Evolutionary conservation across 1,140 invertebrate genomes (phyloP).

Genomic region (Eurosta solidaginis): DNA sequence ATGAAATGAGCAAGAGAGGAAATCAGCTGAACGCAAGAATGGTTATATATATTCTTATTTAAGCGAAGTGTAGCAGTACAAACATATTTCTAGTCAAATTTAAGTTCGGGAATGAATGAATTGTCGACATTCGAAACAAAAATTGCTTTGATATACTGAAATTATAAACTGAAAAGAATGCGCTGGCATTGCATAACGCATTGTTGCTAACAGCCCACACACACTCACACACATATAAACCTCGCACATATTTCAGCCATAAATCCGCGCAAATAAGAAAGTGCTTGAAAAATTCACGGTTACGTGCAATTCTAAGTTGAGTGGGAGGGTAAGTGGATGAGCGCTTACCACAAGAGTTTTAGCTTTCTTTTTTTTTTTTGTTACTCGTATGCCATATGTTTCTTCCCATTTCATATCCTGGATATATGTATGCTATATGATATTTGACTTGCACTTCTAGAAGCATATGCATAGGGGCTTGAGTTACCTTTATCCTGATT

Average conservation of each 20-base stretch:
- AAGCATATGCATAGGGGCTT: no score
- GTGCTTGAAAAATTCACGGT: background rate
- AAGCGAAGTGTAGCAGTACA: background rate
- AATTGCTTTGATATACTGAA: background rate
- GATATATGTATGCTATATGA: no score
- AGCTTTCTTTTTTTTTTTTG: no score
- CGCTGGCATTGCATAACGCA: background rate
- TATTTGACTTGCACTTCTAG: no score
- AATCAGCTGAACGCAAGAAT: background rate
- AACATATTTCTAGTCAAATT: background rate
- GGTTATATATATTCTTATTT: background rate
- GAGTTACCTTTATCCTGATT: no score
- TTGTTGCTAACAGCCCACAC: background rate
- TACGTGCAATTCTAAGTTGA: background rate
- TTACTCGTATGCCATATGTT: no score
- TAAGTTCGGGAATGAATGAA: background rate
- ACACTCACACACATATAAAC: background rate
- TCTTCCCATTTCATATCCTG: no score
- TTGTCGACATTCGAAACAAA: background rate
- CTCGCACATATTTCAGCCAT: background rate
- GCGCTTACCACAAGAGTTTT: no score
- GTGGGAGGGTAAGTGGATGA: background rate
- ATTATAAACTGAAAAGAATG: background rate
- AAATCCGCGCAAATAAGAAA: background rate
- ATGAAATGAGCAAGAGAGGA: slow-evolving; percentile 21